phyloP scores from a whole-genome alignment of 2,888 invertebrate species.

The Tetrapedia diversipes region DNA sequence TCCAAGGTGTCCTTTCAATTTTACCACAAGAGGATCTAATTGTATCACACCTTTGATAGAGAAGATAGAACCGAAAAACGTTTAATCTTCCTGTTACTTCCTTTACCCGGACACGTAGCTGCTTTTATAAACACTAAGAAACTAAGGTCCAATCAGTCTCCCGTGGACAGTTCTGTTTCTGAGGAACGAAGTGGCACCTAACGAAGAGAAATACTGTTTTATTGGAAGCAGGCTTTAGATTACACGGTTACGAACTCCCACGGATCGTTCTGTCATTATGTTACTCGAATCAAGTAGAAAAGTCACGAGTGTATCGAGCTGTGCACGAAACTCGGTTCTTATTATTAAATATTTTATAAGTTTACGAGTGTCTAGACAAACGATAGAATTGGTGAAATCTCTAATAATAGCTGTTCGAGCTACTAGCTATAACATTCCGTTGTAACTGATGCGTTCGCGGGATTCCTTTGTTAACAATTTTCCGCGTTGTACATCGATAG shows the following conservation, averaged over 20 bases:
- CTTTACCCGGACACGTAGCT: not conserved
- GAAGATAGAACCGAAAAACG: not conserved
- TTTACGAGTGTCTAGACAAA: not conserved
- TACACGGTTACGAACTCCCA: not conserved
- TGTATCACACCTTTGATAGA: too few relatives aligned
- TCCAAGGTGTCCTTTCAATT: too few relatives aligned
- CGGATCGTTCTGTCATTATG: not conserved
- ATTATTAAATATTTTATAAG: conserved; percentile 9
- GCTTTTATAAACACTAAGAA: not conserved
- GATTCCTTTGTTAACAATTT: not conserved
- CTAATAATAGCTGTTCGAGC: not conserved
- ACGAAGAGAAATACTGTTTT: conserved; percentile 12
- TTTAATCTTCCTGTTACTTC: not conserved
- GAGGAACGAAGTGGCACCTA: conserved; percentile 4
- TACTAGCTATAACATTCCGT: not conserved
- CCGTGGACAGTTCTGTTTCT: conserved; percentile 9
- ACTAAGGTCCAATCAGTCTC: conserved; percentile 2
- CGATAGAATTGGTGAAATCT: not conserved
- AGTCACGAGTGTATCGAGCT: not conserved
- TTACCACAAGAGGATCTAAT: too few relatives aligned
- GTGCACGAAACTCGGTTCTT: not conserved
- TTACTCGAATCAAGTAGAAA: not conserved
- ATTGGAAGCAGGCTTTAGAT: not conserved
- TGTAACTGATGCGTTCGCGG: not conserved
- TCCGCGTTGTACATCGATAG: not conserved